Conservation (phyloP, 2,888 invertebrate genomes). For the Pachymerium ferrugineum region DNA sequence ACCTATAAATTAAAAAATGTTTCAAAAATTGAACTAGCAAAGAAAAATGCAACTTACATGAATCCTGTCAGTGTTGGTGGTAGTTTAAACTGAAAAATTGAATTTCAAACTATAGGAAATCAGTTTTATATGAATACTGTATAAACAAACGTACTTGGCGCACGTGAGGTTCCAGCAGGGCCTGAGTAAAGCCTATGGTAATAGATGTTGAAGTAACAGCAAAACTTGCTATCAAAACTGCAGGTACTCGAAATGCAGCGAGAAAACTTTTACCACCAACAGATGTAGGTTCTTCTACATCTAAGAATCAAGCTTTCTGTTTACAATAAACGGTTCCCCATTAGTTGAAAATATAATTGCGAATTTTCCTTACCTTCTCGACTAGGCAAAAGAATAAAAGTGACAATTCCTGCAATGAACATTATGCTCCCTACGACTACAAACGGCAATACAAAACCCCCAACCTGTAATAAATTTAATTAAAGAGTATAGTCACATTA, state of each 20-base stretch:
- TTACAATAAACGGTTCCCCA: too few relatives aligned
- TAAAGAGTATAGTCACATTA: neutral
- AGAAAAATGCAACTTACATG: neutral
- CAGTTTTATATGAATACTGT: neutral
- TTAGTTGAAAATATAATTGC: too few relatives aligned
- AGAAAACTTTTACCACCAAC: slow-evolving; percentile 46
- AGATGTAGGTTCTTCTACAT: neutral
- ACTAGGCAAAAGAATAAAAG: slow-evolving; percentile 64
- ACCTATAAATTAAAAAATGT: slow-evolving; percentile 44
- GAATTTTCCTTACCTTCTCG: slow-evolving; percentile 41
- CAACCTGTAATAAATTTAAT: slow-evolving; percentile 51
- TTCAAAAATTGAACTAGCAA: neutral
- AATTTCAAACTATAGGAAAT: neutral
- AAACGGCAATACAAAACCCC: slow-evolving; percentile 74
- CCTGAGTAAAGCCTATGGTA: slow-evolving; percentile 81
- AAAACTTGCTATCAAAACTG: slow-evolving; percentile 62
- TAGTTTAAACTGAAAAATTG: slow-evolving; percentile 25
- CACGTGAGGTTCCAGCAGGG: slow-evolving; percentile 83
- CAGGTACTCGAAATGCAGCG: slow-evolving; percentile 64
- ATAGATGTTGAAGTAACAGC: slow-evolving; percentile 71
- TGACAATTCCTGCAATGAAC: slow-evolving; percentile 68
- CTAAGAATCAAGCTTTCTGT: too few relatives aligned
- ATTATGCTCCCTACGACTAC: slow-evolving; percentile 68
- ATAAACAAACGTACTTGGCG: slow-evolving; percentile 51
- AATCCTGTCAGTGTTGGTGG: slow-evolving; percentile 62